A percentile compares a stretch with the other conserved stretches of the same genome.
phyloP scores from a whole-genome alignment of 2,797 vertebrate species.

The Poecile montanus region DNA sequence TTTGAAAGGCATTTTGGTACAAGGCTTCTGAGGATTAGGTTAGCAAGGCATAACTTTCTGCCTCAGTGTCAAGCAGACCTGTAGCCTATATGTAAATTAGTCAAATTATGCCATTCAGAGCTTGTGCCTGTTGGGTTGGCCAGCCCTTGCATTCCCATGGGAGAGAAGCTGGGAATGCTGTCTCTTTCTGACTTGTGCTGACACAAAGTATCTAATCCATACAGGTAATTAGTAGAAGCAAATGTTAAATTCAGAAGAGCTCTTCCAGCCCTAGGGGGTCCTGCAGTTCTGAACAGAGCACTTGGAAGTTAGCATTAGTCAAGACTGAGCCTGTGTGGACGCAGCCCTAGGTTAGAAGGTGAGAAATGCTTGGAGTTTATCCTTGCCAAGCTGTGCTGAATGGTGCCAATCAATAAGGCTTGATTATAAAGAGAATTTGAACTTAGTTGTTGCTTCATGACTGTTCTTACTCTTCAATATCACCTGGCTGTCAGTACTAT shows the following conservation, averaged over 20 bases:
- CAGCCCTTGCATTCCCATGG: background rate
- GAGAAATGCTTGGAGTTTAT: background rate
- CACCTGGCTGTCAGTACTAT: background rate
- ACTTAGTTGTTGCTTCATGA: background rate
- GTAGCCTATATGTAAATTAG: background rate
- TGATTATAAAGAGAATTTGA: background rate
- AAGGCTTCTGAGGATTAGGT: background rate
- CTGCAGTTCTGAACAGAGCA: background rate
- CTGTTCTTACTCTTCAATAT: background rate
- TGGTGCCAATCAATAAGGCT: background rate
- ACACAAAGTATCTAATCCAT: background rate
- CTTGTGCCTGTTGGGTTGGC: background rate
- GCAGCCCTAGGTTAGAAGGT: background rate
- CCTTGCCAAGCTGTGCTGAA: background rate
- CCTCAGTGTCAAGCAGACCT: background rate
- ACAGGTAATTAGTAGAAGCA: background rate
- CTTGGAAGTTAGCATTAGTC: background rate
- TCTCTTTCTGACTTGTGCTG: background rate
- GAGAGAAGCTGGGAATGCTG: background rate
- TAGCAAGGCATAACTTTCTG: background rate
- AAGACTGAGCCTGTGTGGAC: background rate
- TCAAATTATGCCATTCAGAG: background rate
- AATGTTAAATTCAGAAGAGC: background rate
- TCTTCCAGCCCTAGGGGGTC: background rate
- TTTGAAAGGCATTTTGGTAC: background rate